A percentile compares a stretch with the other conserved stretches of the same genome.
Evolutionary conservation across 2,797 vertebrate species (phyloP).

Genomic region (Neosilurus hyrtlii): DNA sequence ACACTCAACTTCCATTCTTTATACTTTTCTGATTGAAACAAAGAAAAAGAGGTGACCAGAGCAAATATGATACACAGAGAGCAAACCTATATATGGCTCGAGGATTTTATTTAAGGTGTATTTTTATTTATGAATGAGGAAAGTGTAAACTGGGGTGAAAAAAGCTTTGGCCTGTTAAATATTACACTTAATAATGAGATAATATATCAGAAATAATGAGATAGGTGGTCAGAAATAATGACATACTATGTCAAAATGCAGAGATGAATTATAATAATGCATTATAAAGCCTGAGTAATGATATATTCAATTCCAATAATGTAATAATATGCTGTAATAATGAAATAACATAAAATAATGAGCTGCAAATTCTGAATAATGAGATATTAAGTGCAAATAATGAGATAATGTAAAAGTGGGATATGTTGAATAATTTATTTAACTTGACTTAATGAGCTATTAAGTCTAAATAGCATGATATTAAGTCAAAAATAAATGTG

Average conservation of each 20-base stretch:
- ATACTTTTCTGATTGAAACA: neutral
- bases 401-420: neutral
- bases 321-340: neutral
- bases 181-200: neutral
- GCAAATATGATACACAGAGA: neutral
- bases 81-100: neutral
- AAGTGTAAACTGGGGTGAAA: neutral
- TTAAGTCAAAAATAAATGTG: neutral
- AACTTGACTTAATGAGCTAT: neutral
- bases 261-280: too few relatives aligned
- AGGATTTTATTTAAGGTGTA: neutral
- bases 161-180: neutral
- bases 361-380: neutral
- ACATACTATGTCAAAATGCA: neutral
- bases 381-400: neutral
- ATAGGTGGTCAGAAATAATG: neutral
- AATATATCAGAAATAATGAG: neutral
- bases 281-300: neutral
- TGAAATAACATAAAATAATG: neutral
- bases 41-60: neutral
- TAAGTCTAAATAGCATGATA: neutral
- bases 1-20: slow-evolving; percentile 15
- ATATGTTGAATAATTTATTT: neutral
- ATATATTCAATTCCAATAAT: neutral
- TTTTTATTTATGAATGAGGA: neutral